These are phyloP conservation scores for Chesias legatella DNA, from an alignment of 2,888 invertebrate genomes.

Conservation along the genomic window DNA sequence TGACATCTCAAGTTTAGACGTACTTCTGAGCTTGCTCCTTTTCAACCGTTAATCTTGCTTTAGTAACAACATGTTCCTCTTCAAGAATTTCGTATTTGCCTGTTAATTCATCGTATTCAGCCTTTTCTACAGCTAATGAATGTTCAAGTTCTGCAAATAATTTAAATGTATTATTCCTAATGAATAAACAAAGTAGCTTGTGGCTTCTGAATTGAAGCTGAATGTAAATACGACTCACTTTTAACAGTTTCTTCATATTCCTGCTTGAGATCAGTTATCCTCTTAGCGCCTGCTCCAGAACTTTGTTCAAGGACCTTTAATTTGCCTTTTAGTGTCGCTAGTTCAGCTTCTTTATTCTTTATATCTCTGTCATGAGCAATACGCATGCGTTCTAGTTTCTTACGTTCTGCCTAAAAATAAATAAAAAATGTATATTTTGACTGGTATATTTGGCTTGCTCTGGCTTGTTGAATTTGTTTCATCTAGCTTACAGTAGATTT, in stretches of 20 bases:
- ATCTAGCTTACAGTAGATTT: no score
- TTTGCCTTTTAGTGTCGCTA: slow-evolving; percentile 88
- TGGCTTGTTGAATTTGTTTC: no score
- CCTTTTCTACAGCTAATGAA: slow-evolving; percentile 83
- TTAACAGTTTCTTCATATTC: slow-evolving; percentile 84
- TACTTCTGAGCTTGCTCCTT: slow-evolving; percentile 89
- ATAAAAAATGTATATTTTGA: no score
- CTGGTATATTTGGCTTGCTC: no score
- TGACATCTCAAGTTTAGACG: slow-evolving; percentile 1
- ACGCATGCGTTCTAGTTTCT: slow-evolving; percentile 84
- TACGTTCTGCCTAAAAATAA: slow-evolving; percentile 80
- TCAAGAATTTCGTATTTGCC: slow-evolving; percentile 90
- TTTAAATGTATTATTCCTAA: no score
- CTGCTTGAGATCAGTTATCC: slow-evolving; percentile 83
- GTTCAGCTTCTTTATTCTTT: slow-evolving; percentile 87
- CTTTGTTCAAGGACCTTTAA: slow-evolving; percentile 83
- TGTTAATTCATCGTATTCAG: slow-evolving; percentile 89
- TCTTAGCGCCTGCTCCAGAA: slow-evolving; percentile 82
- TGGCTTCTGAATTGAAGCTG: background rate
- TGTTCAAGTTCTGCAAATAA: slow-evolving; percentile 82
- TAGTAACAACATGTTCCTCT: slow-evolving; percentile 91
- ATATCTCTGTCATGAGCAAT: slow-evolving; percentile 86
- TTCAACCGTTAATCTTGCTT: slow-evolving; percentile 89
- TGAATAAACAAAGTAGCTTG: background rate
- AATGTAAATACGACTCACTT: slow-evolving; percentile 74